A percentile compares a stretch with the other conserved stretches of the same genome.
phyloP scores from a whole-genome alignment of 2,797 vertebrate genomes.

The Typhlichthys subterraneus region DNA sequence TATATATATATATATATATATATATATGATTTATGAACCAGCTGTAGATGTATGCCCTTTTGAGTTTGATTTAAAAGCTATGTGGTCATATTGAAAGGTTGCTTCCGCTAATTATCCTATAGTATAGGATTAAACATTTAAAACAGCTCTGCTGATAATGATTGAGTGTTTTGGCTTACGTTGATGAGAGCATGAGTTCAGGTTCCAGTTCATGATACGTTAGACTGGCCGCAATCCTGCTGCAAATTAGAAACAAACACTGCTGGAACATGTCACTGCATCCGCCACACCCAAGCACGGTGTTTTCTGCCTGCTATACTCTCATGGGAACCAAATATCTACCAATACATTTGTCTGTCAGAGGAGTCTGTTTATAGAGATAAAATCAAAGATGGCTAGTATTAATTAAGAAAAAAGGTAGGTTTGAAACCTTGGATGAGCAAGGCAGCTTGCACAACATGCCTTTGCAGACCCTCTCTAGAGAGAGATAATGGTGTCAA shows the following conservation, averaged over 20 bases:
- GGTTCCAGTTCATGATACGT: conserved; percentile 23
- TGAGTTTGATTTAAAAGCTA: too few relatives aligned
- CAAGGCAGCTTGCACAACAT: conserved; percentile 55
- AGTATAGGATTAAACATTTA: too few relatives aligned
- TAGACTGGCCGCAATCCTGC: conserved; percentile 24
- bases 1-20: too few relatives aligned
- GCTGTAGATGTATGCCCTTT: too few relatives aligned
- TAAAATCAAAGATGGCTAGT: not conserved
- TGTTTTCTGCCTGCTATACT: not conserved
- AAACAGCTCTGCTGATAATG: too few relatives aligned
- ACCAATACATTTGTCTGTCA: not conserved
- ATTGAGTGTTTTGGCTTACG: conserved; percentile 2
- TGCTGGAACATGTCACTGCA: conserved; percentile 28
- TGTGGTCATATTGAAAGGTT: too few relatives aligned
- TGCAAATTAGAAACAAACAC: conserved; percentile 36
- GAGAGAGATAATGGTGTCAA: conserved; percentile 64
- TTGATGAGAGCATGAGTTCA: conserved; percentile 14
- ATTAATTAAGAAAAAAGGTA: conserved; percentile 8
- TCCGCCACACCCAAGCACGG: conserved; percentile 15
- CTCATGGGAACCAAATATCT: conserved; percentile 10
- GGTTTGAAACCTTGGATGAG: conserved; percentile 41
- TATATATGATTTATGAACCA: too few relatives aligned
- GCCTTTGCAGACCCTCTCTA: conserved; percentile 65
- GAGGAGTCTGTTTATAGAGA: not conserved
- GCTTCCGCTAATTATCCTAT: too few relatives aligned